These are phyloP conservation scores for Metaphire vulgaris DNA, from an alignment of 1,140 invertebrate genomes.

Conservation along the genomic window DNA sequence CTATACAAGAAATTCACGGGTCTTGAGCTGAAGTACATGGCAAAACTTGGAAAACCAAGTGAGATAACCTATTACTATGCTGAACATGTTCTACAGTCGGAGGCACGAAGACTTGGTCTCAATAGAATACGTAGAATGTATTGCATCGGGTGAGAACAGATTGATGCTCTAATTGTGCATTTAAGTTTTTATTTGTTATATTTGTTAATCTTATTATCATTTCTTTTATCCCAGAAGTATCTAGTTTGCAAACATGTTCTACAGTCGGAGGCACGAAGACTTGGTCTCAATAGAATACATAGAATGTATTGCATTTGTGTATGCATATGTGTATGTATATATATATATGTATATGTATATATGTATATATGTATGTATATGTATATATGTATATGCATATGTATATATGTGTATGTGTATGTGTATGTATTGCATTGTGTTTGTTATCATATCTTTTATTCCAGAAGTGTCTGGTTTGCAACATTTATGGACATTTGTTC, in stretches of 20 bases:
- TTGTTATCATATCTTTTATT: background rate
- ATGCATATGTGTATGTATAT: background rate
- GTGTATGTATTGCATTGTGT: too few relatives aligned
- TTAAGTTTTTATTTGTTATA: background rate
- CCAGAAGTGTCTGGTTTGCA: background rate
- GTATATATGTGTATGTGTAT: slow-evolving; percentile 4
- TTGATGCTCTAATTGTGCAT: background rate
- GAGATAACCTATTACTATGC: slow-evolving; percentile 52
- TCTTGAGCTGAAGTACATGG: slow-evolving; percentile 46
- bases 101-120: slow-evolving; percentile 43
- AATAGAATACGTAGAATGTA: slow-evolving; percentile 45
- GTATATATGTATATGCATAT: slow-evolving; percentile 4
- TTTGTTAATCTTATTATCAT: background rate
- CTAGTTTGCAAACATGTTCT: slow-evolving; percentile 37
- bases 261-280: slow-evolving; percentile 39
- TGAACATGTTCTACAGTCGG: slow-evolving; percentile 44
- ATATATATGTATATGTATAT: background rate
- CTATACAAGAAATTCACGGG: slow-evolving; percentile 53
- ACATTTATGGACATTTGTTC: too few relatives aligned
- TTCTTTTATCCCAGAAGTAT: background rate
- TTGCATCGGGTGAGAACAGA: slow-evolving; percentile 46
- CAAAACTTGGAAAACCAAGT: slow-evolving; percentile 51
- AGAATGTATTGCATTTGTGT: slow-evolving; percentile 46
- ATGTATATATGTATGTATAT: slow-evolving; percentile 6
- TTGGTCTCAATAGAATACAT: slow-evolving; percentile 43